phyloP scores from a whole-genome alignment of 2,797 vertebrate species.

The Enteromius thamalakanensis region DNA sequence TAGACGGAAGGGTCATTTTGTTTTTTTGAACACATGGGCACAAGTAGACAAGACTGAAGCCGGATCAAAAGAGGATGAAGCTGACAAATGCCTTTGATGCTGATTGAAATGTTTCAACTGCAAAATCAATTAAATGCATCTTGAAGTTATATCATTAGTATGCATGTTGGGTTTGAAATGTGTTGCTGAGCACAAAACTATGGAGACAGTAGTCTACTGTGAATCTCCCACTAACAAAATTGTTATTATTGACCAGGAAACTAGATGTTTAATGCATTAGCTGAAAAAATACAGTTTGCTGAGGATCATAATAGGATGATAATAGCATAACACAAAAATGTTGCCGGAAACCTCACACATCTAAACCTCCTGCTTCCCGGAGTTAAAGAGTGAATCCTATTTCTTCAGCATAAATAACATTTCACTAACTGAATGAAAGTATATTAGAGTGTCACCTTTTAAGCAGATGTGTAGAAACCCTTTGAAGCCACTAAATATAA shows the following conservation, averaged over 20 bases:
- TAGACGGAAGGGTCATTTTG: conserved; percentile 48
- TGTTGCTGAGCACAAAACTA: background rate
- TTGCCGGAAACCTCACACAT: background rate
- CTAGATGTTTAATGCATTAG: background rate
- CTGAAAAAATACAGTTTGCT: background rate
- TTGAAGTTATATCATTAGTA: conserved; percentile 46
- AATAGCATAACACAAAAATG: background rate
- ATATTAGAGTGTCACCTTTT: conserved; percentile 4
- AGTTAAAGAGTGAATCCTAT: background rate
- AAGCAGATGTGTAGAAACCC: background rate
- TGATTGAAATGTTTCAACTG: conserved; percentile 63
- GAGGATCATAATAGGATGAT: background rate
- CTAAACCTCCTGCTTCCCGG: background rate
- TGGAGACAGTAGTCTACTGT: background rate
- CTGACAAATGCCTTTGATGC: conserved; percentile 46
- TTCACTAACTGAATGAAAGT: background rate
- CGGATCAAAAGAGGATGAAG: conserved; percentile 29
- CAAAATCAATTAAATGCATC: conserved; percentile 66
- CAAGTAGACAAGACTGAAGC: conserved; percentile 57
- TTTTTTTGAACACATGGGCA: conserved; percentile 65
- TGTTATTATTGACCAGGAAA: conserved; percentile 11
- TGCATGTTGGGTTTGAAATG: conserved; percentile 26
- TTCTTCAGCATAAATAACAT: background rate
- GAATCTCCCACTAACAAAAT: background rate
- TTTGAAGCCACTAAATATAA: background rate